phyloP scores from a whole-genome alignment of 1,140 invertebrate species.

The Eciton burchellii region DNA sequence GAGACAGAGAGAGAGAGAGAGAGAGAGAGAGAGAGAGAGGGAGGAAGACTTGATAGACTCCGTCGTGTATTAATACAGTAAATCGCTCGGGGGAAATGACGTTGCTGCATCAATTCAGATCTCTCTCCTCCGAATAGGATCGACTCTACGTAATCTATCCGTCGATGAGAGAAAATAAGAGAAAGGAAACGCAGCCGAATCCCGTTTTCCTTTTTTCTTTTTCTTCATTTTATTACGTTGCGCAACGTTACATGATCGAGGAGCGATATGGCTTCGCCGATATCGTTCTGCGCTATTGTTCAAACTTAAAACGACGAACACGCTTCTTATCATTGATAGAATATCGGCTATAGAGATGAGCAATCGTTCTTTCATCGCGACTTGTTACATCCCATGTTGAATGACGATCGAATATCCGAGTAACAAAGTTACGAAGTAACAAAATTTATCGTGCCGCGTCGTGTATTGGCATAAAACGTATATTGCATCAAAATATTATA shows the following conservation, averaged over 20 bases:
- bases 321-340: neutral
- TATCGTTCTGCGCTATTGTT: neutral
- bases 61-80: neutral
- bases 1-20: too few relatives aligned
- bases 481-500: too few relatives aligned
- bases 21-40: too few relatives aligned
- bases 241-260: neutral
- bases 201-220: too few relatives aligned
- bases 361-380: conserved; percentile 3
- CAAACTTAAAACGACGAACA: neutral
- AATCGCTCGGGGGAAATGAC: neutral
- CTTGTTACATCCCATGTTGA: neutral
- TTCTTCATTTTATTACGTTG: too few relatives aligned
- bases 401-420: too few relatives aligned
- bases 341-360: conserved; percentile 18
- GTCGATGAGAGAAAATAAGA: neutral
- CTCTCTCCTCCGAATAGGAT: neutral
- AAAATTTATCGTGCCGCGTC: neutral
- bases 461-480: neutral
- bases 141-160: neutral
- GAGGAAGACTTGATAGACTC: neutral
- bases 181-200: neutral
- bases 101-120: conserved; percentile 18
- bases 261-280: neutral
- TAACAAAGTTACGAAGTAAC: conserved; percentile 8